These are phyloP conservation scores for Asobara japonica DNA, from an alignment of 1,140 invertebrate species.

Conservation along the genomic window DNA sequence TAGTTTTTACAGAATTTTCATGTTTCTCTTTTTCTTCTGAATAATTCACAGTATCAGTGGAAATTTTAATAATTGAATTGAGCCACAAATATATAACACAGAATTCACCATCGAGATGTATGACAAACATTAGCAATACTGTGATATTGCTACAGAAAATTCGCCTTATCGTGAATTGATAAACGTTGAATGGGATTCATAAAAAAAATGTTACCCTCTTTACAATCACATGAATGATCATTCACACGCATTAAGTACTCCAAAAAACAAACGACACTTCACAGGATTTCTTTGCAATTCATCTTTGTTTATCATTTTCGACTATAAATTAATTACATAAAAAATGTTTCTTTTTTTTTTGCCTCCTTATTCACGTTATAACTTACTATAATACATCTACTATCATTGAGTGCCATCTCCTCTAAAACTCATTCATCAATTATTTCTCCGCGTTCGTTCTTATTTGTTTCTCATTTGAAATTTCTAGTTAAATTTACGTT, in stretches of 20 bases:
- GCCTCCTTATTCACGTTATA: conserved; percentile 42
- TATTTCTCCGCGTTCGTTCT: background rate
- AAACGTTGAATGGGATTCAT: background rate
- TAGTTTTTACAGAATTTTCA: conserved; percentile 5
- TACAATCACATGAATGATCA: conserved; percentile 4
- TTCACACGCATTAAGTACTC: conserved; percentile 4
- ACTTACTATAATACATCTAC: conserved; percentile 64
- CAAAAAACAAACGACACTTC: conserved; percentile 7
- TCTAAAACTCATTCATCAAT: conserved; percentile 43
- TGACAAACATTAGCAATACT: conserved; percentile 1
- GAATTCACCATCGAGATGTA: background rate
- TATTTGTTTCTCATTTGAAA: conserved; percentile 11
- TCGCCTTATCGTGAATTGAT: background rate
- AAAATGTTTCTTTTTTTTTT: conserved; percentile 41
- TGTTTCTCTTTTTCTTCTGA: background rate
- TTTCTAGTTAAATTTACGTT: conserved; percentile 16
- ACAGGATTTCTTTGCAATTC: conserved; percentile 1
- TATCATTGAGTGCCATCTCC: conserved; percentile 53
- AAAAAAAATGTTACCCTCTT: background rate
- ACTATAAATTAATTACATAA: conserved; percentile 65
- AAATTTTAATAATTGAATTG: background rate
- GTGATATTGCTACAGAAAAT: background rate
- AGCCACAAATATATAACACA: conserved; percentile 2
- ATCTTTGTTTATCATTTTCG: conserved; percentile 40
- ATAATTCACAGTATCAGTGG: background rate